Evolutionary conservation across 64 coral and sea anemone species (phyloP).

Genomic region (Hydrozoanthus tunicans): DNA sequence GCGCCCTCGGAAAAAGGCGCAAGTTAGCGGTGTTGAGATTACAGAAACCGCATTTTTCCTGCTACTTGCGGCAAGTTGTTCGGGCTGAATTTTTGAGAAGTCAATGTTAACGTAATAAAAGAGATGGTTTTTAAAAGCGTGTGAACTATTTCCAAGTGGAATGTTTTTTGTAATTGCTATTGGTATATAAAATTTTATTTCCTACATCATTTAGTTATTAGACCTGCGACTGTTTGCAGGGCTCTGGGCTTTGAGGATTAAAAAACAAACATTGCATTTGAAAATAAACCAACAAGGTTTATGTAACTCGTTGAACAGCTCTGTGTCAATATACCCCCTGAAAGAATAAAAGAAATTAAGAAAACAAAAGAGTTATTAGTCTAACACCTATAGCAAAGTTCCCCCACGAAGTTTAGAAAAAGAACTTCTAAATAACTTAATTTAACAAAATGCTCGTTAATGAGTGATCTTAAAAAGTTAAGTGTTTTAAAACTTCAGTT

Average conservation of each 20-base stretch:
- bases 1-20: not conserved
- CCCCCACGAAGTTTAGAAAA: constrained; percentile 88
- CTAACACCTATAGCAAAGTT: constrained; percentile 62
- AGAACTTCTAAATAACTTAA: constrained; percentile 67
- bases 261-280: constrained; percentile 34
- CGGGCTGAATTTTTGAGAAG: not conserved
- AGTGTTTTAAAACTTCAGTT: constrained; percentile 10
- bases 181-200: not conserved
- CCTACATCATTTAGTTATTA: not conserved
- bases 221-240: constrained; percentile 1
- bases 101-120: constrained; percentile 48
- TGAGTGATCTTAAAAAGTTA: constrained; percentile 29
- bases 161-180: not conserved
- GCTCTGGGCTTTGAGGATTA: constrained; percentile 31
- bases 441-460: constrained; percentile 65
- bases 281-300: constrained; percentile 42
- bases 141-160: not conserved
- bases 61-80: constrained; percentile 4
- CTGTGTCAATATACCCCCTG: constrained; percentile 82
- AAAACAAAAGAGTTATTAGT: constrained; percentile 76
- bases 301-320: constrained; percentile 47
- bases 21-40: not conserved
- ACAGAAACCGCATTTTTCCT: constrained; percentile 18
- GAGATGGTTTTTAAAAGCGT: not conserved
- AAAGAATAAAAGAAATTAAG: constrained; percentile 81